Evolutionary conservation across 2,797 vertebrate species (phyloP).

Genomic region (Jordanella pulchra): DNA sequence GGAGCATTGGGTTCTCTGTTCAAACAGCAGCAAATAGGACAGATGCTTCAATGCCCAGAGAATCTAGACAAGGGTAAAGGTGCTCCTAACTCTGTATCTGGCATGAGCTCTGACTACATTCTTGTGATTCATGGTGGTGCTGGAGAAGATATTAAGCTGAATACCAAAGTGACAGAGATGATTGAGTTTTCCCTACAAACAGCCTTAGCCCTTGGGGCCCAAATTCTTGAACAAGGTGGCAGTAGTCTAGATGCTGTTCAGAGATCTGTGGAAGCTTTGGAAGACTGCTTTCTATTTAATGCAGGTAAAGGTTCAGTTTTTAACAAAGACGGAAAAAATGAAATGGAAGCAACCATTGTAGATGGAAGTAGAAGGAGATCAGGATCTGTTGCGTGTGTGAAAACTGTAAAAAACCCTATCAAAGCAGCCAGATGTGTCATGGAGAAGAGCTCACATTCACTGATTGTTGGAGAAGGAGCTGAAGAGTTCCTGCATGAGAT

Average conservation of each 20-base stretch:
- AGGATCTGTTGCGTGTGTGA: constrained; percentile 81
- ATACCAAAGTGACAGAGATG: constrained; percentile 65
- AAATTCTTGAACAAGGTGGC: constrained; percentile 73
- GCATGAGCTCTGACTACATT: constrained; percentile 60
- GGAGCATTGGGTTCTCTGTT: constrained; percentile 76
- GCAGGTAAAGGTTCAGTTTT: constrained; percentile 84
- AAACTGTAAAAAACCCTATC: constrained; percentile 73
- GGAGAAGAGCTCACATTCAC: constrained; percentile 72
- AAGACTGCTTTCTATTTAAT: constrained; percentile 85
- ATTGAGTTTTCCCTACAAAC: constrained; percentile 80
- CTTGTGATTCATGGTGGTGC: constrained; percentile 82
- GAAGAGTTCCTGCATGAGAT: constrained; percentile 74
- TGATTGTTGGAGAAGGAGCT: constrained; percentile 76
- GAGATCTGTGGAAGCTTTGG: constrained; percentile 79
- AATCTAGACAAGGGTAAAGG: constrained; percentile 25
- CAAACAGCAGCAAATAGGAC: constrained; percentile 49
- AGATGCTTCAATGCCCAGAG: constrained; percentile 22
- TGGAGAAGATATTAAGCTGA: constrained; percentile 79
- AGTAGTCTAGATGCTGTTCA: constrained; percentile 81
- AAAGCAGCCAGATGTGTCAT: constrained; percentile 73
- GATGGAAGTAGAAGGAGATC: constrained; percentile 73
- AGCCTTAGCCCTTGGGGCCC: constrained; percentile 73
- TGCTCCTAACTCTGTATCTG: constrained; percentile 12
- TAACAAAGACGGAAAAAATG: constrained; percentile 79
- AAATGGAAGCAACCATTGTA: constrained; percentile 82